Evolutionary conservation across 2,797 vertebrate genomes (phyloP), one percentile per base, ranked within the genome.

Genomic region (Mergus octosetaceus): DNA sequence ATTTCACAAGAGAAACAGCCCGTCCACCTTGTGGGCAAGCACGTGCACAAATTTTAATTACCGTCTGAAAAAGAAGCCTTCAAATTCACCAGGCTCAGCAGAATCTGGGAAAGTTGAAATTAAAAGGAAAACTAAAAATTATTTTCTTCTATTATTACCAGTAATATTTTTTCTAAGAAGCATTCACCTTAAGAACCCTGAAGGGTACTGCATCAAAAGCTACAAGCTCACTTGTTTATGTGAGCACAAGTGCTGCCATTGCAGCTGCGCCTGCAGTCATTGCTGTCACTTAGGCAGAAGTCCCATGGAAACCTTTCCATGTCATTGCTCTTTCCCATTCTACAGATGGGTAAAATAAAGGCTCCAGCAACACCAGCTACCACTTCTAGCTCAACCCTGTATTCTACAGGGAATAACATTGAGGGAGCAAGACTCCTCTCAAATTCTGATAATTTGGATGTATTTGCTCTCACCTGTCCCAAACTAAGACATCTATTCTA

Each of bases 61-160:
- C 36, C 65, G 10, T 65, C 69, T 83, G 89, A 66, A 89, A 94
- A 87, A 90, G 69, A 80, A 22, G 38, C 24, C 49, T 92, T 93
- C 62, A 90, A 80, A 92, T 78, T 80, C 66, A 85, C 54, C 30
- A 62, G 70, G 72, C 81, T 92, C 69, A n/a, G 92, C 81, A 92
- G 66, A 72, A 84, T 72, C 51, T 0, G 0, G 12, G 49, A 27
- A 91, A 95, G 38, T 7, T 45, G 65, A 92, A 94, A 94, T 93
- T 93, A 89, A 93, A 94, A 84, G 30, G 51, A 80, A 66, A 47
- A 34, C 12, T 38, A 60, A 34, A 75, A 87, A 83, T 66, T 24
- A 69, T 77, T 93, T 87, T 60, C 49, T 71, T 61, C 51, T 39
- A 3, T 53, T 87, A 47, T 43, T 78, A 20, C 18, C 10, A 20